Conservation (phyloP, 2,797 vertebrate genomes). For the Picus viridis region DNA sequence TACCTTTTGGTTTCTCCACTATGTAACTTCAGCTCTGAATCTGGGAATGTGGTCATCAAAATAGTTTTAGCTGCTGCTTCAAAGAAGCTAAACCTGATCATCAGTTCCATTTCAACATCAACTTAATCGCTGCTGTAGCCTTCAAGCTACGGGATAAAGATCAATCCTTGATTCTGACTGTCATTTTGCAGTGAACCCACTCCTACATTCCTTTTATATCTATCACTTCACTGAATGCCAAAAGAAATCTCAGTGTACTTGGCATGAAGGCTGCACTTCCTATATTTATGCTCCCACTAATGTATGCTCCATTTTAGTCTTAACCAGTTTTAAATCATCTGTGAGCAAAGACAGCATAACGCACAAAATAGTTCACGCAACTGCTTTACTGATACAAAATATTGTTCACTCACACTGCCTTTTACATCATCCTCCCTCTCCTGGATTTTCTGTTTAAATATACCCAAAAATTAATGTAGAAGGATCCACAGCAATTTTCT, state of each 20-base stretch:
- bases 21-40: neutral
- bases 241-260: conserved; percentile 56
- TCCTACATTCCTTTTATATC: conserved; percentile 58
- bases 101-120: neutral
- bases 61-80: neutral
- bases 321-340: conserved; percentile 28
- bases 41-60: neutral
- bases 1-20: neutral
- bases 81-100: neutral
- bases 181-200: conserved; percentile 54
- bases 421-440: neutral
- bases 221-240: conserved; percentile 44
- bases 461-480: neutral
- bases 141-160: conserved; percentile 5
- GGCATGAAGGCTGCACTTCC: conserved; percentile 56
- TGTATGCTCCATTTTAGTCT: conserved; percentile 46
- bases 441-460: neutral
- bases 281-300: conserved; percentile 61
- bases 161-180: neutral
- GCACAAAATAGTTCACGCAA: neutral
- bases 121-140: neutral
- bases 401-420: neutral
- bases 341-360: neutral
- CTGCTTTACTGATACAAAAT: neutral
- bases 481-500: neutral